These are phyloP conservation scores for Myotis lucifugus DNA, from an alignment of 2,113 vertebrate species.

Conservation along the genomic window DNA sequence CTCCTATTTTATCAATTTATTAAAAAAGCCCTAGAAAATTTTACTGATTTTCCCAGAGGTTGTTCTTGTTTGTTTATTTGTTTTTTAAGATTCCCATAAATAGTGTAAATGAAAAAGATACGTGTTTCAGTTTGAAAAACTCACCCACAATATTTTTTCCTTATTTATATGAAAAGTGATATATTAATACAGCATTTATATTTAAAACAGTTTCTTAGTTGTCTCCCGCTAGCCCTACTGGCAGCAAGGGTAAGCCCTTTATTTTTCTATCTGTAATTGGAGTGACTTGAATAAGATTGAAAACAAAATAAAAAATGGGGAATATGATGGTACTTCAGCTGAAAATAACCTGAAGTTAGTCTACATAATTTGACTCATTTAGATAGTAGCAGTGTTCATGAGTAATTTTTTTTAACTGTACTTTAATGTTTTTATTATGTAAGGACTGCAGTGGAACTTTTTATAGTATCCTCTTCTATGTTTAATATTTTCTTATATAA, in stretches of 20 bases:
- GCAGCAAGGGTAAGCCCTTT: background rate
- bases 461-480: background rate
- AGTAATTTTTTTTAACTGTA: background rate
- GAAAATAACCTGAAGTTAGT: slow-evolving; percentile 37
- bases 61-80: background rate
- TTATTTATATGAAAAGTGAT: background rate
- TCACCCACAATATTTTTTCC: background rate
- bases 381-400: background rate
- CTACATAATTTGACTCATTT: slow-evolving; percentile 1
- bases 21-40: slow-evolving; percentile 19
- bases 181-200: background rate
- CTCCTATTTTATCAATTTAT: background rate
- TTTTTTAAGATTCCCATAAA: background rate
- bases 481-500: slow-evolving; percentile 35
- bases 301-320: background rate
- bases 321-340: background rate
- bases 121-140: background rate
- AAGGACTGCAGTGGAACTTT: slow-evolving; percentile 31
- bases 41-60: background rate
- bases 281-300: background rate
- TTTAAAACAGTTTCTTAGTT: slow-evolving; percentile 37
- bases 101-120: background rate
- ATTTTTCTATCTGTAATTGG: slow-evolving; percentile 20
- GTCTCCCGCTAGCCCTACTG: background rate
- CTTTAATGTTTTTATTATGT: slow-evolving; percentile 9